These are phyloP conservation scores for Homarus gammarus DNA, from an alignment of 2,888 invertebrate species.

Conservation along the genomic window DNA sequence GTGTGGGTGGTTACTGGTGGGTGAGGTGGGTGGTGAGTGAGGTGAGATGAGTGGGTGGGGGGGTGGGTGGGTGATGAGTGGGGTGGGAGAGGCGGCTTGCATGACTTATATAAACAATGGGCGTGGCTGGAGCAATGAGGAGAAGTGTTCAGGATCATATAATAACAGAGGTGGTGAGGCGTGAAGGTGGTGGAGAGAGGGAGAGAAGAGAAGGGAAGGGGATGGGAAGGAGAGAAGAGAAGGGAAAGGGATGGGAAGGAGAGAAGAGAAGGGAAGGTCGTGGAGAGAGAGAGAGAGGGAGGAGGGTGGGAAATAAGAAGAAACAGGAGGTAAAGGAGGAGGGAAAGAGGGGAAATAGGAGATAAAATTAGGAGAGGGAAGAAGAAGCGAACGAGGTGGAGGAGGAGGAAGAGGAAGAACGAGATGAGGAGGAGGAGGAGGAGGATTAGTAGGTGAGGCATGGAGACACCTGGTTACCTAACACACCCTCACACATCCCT, in stretches of 20 bases:
- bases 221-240: too few relatives aligned
- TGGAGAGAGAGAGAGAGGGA: not conserved
- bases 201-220: not conserved
- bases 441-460: too few relatives aligned
- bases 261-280: too few relatives aligned
- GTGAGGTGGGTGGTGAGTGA: not conserved
- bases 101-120: not conserved
- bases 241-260: too few relatives aligned
- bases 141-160: too few relatives aligned
- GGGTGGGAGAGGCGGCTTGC: not conserved
- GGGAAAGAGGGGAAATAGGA: not conserved
- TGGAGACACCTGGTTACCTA: too few relatives aligned
- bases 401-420: not conserved
- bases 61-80: not conserved
- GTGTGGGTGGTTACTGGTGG: too few relatives aligned
- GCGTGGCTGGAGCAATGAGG: too few relatives aligned
- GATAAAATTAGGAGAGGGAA: not conserved
- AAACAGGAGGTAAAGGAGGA: not conserved
- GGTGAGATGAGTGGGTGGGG: not conserved
- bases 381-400: not conserved
- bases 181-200: not conserved
- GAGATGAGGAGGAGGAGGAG: too few relatives aligned
- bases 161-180: too few relatives aligned
- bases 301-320: too few relatives aligned
- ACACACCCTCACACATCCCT: too few relatives aligned